phyloP scores from a whole-genome alignment of 2,797 vertebrate species.

The Anguilla megastoma region DNA sequence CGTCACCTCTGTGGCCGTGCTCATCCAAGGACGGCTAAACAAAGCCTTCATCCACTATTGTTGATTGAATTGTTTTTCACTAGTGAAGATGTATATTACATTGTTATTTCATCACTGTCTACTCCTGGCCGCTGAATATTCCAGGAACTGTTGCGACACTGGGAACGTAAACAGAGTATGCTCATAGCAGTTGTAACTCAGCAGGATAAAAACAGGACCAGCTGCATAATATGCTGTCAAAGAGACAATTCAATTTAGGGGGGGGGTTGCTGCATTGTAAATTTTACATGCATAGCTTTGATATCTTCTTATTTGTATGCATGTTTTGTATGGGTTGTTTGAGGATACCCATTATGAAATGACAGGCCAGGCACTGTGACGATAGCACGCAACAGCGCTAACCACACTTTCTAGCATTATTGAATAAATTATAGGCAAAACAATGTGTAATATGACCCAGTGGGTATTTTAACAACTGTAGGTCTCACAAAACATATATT shows the following conservation, averaged over 20 bases:
- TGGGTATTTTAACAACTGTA: not conserved
- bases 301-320: not conserved
- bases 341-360: not conserved
- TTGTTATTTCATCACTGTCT: not conserved
- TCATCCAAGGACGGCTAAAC: not conserved
- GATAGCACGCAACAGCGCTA: not conserved
- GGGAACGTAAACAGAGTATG: not conserved
- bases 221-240: not conserved
- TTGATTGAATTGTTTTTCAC: not conserved
- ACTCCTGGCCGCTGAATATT: not conserved
- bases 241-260: not conserved
- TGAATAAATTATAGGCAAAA: not conserved
- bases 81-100: constrained; percentile 3
- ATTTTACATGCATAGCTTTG: not conserved
- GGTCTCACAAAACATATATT: not conserved
- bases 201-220: not conserved
- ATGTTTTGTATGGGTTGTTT: not conserved
- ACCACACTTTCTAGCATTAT: not conserved
- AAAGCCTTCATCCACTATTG: not conserved
- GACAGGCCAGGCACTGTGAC: not conserved
- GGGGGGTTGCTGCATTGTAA: not conserved
- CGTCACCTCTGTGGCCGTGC: not conserved
- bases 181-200: not conserved
- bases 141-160: not conserved
- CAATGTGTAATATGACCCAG: not conserved